phyloP scores from a whole-genome alignment of 1,140 invertebrate genomes.

The Zophobas atratus region DNA sequence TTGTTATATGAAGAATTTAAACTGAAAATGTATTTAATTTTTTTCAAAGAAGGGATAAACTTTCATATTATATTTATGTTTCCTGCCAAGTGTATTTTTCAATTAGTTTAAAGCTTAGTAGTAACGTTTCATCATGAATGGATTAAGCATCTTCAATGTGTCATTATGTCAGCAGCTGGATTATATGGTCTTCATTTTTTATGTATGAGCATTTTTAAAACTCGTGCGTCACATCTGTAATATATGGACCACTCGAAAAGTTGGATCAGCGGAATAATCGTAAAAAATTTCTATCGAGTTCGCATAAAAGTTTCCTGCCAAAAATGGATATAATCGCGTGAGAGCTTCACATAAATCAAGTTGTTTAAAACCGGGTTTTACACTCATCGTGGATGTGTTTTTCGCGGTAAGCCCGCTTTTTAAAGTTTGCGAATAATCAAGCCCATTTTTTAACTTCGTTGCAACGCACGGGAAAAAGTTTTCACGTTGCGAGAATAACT shows the following conservation, averaged over 20 bases:
- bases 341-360: conserved; percentile 11
- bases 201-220: conserved; percentile 13
- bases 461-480: no score
- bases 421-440: no score
- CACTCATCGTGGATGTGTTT: neutral
- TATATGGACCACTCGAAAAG: conserved; percentile 28
- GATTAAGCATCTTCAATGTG: no score
- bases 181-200: conserved; percentile 18
- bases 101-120: conserved; percentile 33
- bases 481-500: no score
- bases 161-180: neutral
- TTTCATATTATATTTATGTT: conserved; percentile 42
- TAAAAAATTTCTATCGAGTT: neutral
- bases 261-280: conserved; percentile 11
- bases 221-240: conserved; percentile 20
- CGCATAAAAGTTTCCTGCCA: conserved; percentile 19
- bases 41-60: conserved; percentile 37
- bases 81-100: conserved; percentile 41
- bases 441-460: no score
- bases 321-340: conserved; percentile 14
- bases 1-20: conserved; percentile 15
- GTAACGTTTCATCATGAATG: no score
- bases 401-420: no score
- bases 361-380: neutral
- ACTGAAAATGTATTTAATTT: conserved; percentile 34